phyloP scores from a whole-genome alignment of 2,113 vertebrate genomes.

The Eulacestoma nigropectus region DNA sequence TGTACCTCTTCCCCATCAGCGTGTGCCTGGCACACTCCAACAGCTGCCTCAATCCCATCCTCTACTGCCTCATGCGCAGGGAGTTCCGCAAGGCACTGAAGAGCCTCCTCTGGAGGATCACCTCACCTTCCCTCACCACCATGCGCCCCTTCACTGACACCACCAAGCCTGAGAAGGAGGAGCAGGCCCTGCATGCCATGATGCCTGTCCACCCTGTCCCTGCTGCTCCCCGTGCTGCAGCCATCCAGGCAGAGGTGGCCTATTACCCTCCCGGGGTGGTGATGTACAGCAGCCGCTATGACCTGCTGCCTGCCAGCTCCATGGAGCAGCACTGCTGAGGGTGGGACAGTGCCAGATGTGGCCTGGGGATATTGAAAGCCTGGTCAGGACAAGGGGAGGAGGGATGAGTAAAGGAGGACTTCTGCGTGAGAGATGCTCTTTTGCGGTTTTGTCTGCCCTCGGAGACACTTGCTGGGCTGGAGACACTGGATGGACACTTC shows the following conservation, averaged over 20 bases:
- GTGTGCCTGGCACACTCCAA: conserved; percentile 96
- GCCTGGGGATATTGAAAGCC: not conserved
- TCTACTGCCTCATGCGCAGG: conserved; percentile 92
- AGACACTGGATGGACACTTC: not conserved
- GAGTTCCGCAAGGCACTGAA: conserved; percentile 92
- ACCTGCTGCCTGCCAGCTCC: conserved; percentile 79
- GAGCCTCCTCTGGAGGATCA: conserved; percentile 85
- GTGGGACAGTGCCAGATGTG: not conserved
- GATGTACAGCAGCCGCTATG: conserved; percentile 73
- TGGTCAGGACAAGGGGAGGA: not conserved
- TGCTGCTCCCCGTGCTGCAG: not conserved
- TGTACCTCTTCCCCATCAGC: conserved; percentile 88
- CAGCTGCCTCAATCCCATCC: conserved; percentile 93
- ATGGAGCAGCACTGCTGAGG: conserved; percentile 46
- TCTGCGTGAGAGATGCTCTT: not conserved
- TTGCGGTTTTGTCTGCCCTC: not conserved
- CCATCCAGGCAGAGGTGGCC: conserved; percentile 56
- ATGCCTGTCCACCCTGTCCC: conserved; percentile 11
- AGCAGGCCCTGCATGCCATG: conserved; percentile 66
- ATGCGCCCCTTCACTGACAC: conserved; percentile 84
- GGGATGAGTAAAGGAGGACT: not conserved
- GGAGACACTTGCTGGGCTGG: not conserved
- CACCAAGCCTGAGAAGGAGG: conserved; percentile 83
- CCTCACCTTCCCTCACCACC: conserved; percentile 79
- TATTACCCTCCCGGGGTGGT: conserved; percentile 87